Base-by-base conservation (phyloP, 2,113 vertebrate species). In the Taurulus bubalis region DNA sequence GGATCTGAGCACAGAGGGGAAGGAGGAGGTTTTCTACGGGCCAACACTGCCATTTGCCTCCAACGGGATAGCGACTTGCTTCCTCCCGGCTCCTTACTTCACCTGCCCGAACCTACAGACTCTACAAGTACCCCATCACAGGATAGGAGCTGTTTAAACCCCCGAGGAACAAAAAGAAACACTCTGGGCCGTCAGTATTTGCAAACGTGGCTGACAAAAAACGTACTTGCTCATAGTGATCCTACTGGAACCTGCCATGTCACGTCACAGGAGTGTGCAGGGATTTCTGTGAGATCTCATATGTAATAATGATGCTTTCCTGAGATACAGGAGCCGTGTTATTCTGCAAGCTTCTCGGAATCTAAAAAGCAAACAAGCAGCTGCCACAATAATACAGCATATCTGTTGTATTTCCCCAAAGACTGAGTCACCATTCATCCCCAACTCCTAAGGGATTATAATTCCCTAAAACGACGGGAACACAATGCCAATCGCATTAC, bases 21-120 rank as follows among this genome's bases (percentile, higher is more conserved):
- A 98, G 88, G 98, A 99, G 90, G 98, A 99, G 88, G 97, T 99
- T 89, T 99, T 99, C 91, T 99, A 99, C 2, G 98, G 98, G 30
- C 98, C 98, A 8, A 98, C 97, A 0, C 95, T 99, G 55, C 98
- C 98, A 2, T 99, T 99, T 0, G 97, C 98, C 87, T 99, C 98
- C 79, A 99, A 99, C 1, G 98, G 98, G 51, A 96, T 98, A 84
- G 97, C 97, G 9, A 95, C 97, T 0, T 98, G 97, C 91, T 99
- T 99, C 80, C 96, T 99, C 40, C 98, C 98, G 2, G 97, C 98
- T 78, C 98, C 98, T 0, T 97, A 97, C 51, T 98, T 97, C 90
- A 97, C 97, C 0, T 98, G 97, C 86, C 98, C 98, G 40, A 97
- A 99, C 94, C 96, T 99, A 59, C 97, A 98, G 90, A 97, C 97